These are phyloP conservation scores for Leptodactylus fallax DNA, from an alignment of 2,797 vertebrate species.

Conservation along the genomic window DNA sequence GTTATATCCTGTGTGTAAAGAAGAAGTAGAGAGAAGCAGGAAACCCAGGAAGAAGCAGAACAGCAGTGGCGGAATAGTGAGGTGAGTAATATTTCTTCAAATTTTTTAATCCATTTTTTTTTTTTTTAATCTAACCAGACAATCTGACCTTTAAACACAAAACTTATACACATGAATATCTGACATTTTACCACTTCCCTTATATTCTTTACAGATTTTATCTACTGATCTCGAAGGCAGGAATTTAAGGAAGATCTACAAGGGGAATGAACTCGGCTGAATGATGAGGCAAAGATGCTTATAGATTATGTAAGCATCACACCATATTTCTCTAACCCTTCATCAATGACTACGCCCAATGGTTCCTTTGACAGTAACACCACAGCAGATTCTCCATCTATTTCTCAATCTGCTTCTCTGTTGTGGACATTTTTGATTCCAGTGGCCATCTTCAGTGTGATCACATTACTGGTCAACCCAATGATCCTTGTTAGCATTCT, in stretches of 20 bases:
- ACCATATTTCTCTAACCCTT: too few relatives aligned
- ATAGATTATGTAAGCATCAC: constrained; percentile 29
- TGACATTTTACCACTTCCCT: neutral
- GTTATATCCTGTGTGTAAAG: too few relatives aligned
- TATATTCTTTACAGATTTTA: neutral
- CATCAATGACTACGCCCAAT: neutral
- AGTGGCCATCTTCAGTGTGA: constrained; percentile 69
- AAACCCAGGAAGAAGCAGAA: too few relatives aligned
- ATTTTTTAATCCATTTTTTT: too few relatives aligned
- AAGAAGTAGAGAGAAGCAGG: too few relatives aligned
- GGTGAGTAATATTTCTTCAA: too few relatives aligned
- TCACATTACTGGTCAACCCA: constrained; percentile 75
- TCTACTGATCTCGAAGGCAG: neutral
- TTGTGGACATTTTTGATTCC: constrained; percentile 76
- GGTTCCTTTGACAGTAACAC: neutral
- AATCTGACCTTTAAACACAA: too few relatives aligned
- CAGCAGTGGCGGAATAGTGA: too few relatives aligned
- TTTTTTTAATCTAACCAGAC: too few relatives aligned
- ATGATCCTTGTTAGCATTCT: constrained; percentile 78
- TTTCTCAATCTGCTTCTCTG: neutral
- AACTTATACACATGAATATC: too few relatives aligned
- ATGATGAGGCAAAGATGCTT: constrained; percentile 36
- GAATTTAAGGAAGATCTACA: neutral
- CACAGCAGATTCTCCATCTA: neutral
- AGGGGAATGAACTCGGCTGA: neutral